Evolutionary conservation across 2,797 vertebrate genomes (phyloP), one percentile per base, ranked within the genome.

Genomic region (Remorina albescens): DNA sequence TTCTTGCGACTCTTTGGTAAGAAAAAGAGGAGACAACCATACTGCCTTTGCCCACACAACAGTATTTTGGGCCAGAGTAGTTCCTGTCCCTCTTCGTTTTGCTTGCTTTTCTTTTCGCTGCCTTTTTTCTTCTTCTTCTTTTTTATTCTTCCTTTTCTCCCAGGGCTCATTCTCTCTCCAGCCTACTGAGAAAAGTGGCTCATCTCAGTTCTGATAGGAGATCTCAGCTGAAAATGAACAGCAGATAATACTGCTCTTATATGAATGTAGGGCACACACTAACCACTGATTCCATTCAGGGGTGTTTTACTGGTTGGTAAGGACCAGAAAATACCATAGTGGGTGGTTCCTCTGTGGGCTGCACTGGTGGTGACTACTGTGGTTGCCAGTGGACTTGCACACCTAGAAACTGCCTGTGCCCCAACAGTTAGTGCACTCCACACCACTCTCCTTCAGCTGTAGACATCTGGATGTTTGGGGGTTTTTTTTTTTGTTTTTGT

Each of bases 381-480:
- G 76, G 69, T 76, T 75, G 71, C 86, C 63, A 34, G 46, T 76
- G 67, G 71, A 84, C 71, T 62, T 79, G 37, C 68, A 66, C 76
- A 81, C 82, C 37, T 71, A 42, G 44, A 80, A 76, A 78, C 81
- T 79, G 77, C 86, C 71, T 80, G 67, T 82, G 83, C 87, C 67
- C 68, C 71, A 72, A 60, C 64, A 74, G 71, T 75, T 63, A 26
- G 68, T 78, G 85, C 81, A 82, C 72, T 81, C 82, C 72, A 68
- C 76, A 76, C 80, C 59, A 74, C 78, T 79, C 46, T 81, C 62
- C 71, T 78, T 87, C 88, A 86, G 88, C 87, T 88, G 85, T 86
- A 91, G 92, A 93, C 89, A 83, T 88, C 83, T 93, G 91, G 91
- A 93, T 94, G 91, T 91, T 83, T n/a, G n/a, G n/a, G n/a, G n/a